These are phyloP conservation scores for Battus philenor DNA, from an alignment of 1,140 invertebrate species.

Conservation along the genomic window DNA sequence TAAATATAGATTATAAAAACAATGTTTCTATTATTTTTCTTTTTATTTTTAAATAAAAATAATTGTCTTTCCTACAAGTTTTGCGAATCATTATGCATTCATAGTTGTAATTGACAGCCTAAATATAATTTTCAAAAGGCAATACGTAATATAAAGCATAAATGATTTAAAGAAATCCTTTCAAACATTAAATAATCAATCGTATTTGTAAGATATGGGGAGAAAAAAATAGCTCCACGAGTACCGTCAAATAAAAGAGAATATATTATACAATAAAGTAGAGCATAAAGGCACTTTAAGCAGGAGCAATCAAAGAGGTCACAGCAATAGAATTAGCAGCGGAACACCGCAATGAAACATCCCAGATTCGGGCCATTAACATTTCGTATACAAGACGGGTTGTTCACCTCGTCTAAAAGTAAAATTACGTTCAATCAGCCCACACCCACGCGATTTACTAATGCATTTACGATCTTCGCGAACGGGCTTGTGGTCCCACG, in stretches of 20 bases:
- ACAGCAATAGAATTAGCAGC: constrained; percentile 17
- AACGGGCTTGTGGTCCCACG: constrained; percentile 42
- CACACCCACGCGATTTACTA: constrained; percentile 52
- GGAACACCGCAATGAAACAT: constrained; percentile 22
- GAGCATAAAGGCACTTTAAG: constrained; percentile 3
- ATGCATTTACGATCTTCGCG: constrained; percentile 53
- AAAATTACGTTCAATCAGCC: constrained; percentile 61
- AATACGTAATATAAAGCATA: too few relatives aligned
- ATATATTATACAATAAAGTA: not conserved
- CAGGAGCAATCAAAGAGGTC: constrained; percentile 23
- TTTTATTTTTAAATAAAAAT: too few relatives aligned
- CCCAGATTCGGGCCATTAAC: constrained; percentile 26
- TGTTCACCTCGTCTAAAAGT: constrained; percentile 55
- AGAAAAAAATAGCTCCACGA: not conserved
- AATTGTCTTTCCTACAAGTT: too few relatives aligned
- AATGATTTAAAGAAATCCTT: too few relatives aligned
- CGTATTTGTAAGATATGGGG: too few relatives aligned
- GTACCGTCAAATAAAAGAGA: not conserved
- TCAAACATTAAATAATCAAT: too few relatives aligned
- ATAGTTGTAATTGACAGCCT: too few relatives aligned
- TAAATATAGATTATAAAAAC: too few relatives aligned
- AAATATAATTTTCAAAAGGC: too few relatives aligned
- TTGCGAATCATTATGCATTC: too few relatives aligned
- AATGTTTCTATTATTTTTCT: too few relatives aligned
- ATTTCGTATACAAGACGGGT: constrained; percentile 40